Conservation (phyloP, 2,113 vertebrate genomes). For the Sorex fumeus region DNA sequence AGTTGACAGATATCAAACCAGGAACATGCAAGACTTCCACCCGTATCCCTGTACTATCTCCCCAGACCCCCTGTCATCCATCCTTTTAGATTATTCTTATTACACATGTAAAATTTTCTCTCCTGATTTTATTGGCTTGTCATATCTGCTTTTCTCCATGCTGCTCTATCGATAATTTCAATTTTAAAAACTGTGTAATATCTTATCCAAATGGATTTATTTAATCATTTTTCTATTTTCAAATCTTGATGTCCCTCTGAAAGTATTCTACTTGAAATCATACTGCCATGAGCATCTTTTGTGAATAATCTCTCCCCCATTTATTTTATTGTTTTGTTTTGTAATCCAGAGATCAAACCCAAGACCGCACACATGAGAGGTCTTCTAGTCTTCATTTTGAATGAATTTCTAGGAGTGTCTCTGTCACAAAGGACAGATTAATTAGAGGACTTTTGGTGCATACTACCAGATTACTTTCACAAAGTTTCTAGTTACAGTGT, state of each 20-base stretch:
- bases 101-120: slow-evolving; percentile 35
- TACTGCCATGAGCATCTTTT: not conserved
- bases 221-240: slow-evolving; percentile 32
- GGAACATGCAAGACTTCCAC: too few relatives aligned
- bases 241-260: slow-evolving; percentile 22
- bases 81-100: not conserved
- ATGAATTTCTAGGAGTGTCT: not conserved
- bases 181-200: slow-evolving; percentile 29
- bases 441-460: not conserved
- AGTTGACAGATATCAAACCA: too few relatives aligned
- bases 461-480: not conserved
- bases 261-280: slow-evolving; percentile 50
- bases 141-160: not conserved
- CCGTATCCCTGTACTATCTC: too few relatives aligned
- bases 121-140: not conserved
- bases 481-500: not conserved
- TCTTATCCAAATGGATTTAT: not conserved
- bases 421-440: not conserved
- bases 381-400: not conserved
- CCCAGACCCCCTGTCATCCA: too few relatives aligned
- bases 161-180: not conserved
- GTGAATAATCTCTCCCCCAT: too few relatives aligned
- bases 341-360: too few relatives aligned
- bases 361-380: too few relatives aligned
- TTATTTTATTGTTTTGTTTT: too few relatives aligned